Conservation (phyloP, 2,113 vertebrate genomes). For the Pseudolaguvia tuberculata region DNA sequence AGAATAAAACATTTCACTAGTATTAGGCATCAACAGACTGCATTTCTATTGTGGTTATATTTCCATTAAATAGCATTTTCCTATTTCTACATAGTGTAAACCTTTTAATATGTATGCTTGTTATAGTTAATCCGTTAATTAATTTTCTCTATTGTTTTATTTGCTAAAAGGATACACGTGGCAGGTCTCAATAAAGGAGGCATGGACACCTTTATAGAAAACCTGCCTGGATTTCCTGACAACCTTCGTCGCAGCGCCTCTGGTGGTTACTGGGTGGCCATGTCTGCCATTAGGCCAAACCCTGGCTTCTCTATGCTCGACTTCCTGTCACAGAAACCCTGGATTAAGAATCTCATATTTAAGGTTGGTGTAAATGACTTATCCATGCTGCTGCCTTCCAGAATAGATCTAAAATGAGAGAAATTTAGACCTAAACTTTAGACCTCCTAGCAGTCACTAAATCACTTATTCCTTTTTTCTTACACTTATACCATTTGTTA, state of each 20-base stretch:
- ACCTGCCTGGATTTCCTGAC: conserved; percentile 92
- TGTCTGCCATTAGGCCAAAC: conserved; percentile 78
- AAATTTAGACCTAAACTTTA: not conserved
- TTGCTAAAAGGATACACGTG: conserved; percentile 80
- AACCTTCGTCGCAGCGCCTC: conserved; percentile 88
- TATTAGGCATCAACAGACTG: not conserved
- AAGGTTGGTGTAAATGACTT: conserved; percentile 72
- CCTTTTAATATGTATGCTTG: not conserved
- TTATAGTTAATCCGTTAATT: not conserved
- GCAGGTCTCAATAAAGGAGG: conserved; percentile 94
- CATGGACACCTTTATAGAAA: conserved; percentile 91
- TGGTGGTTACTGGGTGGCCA: conserved; percentile 94
- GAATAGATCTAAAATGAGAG: not conserved
- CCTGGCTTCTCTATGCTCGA: conserved; percentile 94
- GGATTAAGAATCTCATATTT: conserved; percentile 89
- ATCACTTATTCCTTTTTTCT: too few relatives aligned
- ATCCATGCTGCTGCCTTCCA: not conserved
- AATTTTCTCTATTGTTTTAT: not conserved
- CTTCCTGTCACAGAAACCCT: conserved; percentile 88
- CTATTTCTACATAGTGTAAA: not conserved
- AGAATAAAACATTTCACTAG: not conserved
- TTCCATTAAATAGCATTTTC: not conserved
- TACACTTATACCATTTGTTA: too few relatives aligned
- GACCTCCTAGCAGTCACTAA: too few relatives aligned
- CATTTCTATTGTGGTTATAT: not conserved